phyloP scores from a whole-genome alignment of 2,797 vertebrate species.

The Mallotus villosus region DNA sequence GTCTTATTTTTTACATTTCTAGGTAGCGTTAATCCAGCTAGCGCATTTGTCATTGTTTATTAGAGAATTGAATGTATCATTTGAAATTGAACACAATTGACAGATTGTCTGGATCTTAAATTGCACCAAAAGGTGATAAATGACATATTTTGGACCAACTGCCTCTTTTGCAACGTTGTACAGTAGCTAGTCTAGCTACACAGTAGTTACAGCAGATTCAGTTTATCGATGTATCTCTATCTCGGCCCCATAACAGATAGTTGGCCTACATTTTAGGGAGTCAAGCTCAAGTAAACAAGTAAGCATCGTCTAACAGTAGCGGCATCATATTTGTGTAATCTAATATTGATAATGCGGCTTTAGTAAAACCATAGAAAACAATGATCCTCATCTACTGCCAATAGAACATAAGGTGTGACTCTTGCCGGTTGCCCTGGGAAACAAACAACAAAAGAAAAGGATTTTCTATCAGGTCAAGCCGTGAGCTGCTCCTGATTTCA shows the following conservation, averaged over 20 bases:
- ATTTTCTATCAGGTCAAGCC: background rate
- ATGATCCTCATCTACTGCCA: background rate
- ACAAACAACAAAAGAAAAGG: constrained; percentile 22
- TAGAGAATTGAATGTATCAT: too few species aligned
- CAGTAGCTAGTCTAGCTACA: background rate
- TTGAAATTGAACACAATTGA: too few species aligned
- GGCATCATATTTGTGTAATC: too few species aligned
- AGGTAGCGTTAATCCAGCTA: background rate
- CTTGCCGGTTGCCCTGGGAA: constrained; percentile 45
- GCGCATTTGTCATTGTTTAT: background rate
- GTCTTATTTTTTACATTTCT: background rate
- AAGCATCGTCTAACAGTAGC: too few species aligned
- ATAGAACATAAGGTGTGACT: background rate
- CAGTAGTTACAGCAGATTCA: too few species aligned
- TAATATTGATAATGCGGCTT: too few species aligned
- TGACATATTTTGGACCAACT: background rate
- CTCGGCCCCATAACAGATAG: background rate
- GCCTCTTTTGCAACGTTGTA: background rate
- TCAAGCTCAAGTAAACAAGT: background rate
- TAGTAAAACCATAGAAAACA: too few species aligned
- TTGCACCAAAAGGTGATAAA: too few species aligned
- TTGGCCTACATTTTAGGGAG: background rate
- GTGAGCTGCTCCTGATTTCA: background rate
- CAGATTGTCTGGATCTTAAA: too few species aligned
- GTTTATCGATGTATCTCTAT: too few species aligned